Conservation (phyloP, 2,888 invertebrate genomes). For the Sericinus montela region DNA sequence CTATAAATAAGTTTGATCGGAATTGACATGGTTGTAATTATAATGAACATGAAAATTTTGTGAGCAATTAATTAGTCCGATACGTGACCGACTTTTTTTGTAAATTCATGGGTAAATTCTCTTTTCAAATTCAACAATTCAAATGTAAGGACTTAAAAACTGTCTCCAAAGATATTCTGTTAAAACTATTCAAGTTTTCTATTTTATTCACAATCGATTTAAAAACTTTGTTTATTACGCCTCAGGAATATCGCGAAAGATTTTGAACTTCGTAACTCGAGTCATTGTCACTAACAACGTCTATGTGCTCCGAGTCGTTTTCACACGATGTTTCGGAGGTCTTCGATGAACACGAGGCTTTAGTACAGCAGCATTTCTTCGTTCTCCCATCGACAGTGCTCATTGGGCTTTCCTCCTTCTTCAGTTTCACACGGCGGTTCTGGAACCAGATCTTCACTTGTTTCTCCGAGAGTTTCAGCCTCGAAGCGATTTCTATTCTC, state of each 20-base stretch:
- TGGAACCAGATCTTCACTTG: constrained; percentile 98
- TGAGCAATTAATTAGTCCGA: no score
- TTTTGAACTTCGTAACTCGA: constrained; percentile 53
- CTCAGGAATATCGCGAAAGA: constrained; percentile 49
- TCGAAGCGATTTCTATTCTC: constrained; percentile 95
- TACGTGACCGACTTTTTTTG: no score
- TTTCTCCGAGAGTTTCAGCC: constrained; percentile 92
- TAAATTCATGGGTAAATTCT: no score
- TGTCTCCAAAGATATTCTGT: no score
- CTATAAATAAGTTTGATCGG: neutral
- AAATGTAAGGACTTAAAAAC: no score
- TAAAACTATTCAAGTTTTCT: no score
- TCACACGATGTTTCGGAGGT: constrained; percentile 50
- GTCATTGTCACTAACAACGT: constrained; percentile 68
- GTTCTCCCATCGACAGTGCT: constrained; percentile 40
- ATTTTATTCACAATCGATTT: no score
- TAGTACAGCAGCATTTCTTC: constrained; percentile 63
- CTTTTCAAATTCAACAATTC: no score
- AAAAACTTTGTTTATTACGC: no score
- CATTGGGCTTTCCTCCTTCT: constrained; percentile 89
- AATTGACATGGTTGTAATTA: no score
- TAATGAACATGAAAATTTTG: no score
- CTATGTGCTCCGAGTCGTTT: constrained; percentile 63
- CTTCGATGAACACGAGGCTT: constrained; percentile 50
- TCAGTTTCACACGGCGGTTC: constrained; percentile 94